Evolutionary conservation across 2,888 invertebrate genomes (phyloP), one percentile per base, ranked within the genome.

Genomic region (Hartigia nigra): DNA sequence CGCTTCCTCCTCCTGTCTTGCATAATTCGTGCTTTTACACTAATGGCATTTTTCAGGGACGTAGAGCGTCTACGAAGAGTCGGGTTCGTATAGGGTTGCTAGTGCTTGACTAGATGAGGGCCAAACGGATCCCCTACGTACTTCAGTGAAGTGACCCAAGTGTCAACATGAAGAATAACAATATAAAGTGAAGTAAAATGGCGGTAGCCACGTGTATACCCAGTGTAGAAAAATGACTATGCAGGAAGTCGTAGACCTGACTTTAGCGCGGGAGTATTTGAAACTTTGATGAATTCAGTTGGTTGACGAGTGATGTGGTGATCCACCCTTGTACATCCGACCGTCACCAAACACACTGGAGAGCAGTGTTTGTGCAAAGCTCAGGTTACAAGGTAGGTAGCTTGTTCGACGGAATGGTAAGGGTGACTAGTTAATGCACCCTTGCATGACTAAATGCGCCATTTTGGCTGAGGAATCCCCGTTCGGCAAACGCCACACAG

Each of bases 241-340:
- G 2, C 23, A 23, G 55, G 55, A 55, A 55, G 23, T 55, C 9
- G 14, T 39, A 4, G 4, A 4, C 3, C 12, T 39, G 39, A 14
- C 39, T 39, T 14, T 5, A 14, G n/a, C 5, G 39, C 34, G 34
- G 34, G 34, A 39, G 87, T 88, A 88, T 89, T 88, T 88, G 87
- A 5, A 87, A 87, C 83, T 86, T 86, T 84, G 84, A 84, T 78
- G 81, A 84, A 84, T 87, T 86, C 87, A 84, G 86, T 81, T 76
- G 82, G 79, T 82, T 85, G 86, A 87, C 89, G 88, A 89, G 88
- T 89, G 89, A 89, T 89, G 89, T 88, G 88, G 89, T 89, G 84
- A 83, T 84, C 86, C 86, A 86, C 86, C 88, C 87, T 86, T 85
- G 86, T 86, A 84, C 84, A 86, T 87, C 85, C 86, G 85, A 87